Evolutionary conservation across 2,888 invertebrate genomes (phyloP).

Genomic region (Icerya purchasi): DNA sequence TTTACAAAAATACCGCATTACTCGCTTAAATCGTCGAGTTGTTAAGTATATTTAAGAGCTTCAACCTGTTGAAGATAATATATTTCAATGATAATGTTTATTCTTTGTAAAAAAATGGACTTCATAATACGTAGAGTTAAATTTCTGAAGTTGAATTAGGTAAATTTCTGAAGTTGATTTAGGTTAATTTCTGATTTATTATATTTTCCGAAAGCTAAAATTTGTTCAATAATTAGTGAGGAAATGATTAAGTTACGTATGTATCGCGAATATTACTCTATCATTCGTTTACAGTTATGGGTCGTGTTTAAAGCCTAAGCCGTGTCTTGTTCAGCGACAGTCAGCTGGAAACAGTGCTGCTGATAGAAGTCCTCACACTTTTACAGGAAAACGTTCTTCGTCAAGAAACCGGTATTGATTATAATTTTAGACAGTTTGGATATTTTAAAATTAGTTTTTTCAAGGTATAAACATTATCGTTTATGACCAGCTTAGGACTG

Average conservation of each 20-base stretch:
- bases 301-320: conserved; percentile 38
- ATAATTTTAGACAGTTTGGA: too few relatives aligned
- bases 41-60: neutral
- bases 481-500: too few relatives aligned
- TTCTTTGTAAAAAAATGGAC: too few relatives aligned
- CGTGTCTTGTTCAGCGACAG: conserved; percentile 37
- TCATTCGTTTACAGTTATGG: conserved; percentile 34
- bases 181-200: neutral
- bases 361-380: conserved; percentile 26
- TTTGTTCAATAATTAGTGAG: neutral
- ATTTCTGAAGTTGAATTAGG: conserved; percentile 12
- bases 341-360: conserved; percentile 27
- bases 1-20: neutral
- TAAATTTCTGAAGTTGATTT: neutral
- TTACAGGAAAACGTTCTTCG: conserved; percentile 28
- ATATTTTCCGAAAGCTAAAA: neutral
- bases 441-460: too few relatives aligned
- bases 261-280: conserved; percentile 13
- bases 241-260: neutral
- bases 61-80: too few relatives aligned
- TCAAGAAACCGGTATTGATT: conserved; percentile 27
- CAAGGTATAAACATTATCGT: too few relatives aligned
- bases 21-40: neutral
- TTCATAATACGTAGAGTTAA: too few relatives aligned
- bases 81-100: too few relatives aligned